A percentile compares a stretch with the other conserved stretches of the same genome.
These are phyloP conservation scores for Brachystomella parvula DNA, from an alignment of 1,140 invertebrate genomes.

Conservation along the genomic window DNA sequence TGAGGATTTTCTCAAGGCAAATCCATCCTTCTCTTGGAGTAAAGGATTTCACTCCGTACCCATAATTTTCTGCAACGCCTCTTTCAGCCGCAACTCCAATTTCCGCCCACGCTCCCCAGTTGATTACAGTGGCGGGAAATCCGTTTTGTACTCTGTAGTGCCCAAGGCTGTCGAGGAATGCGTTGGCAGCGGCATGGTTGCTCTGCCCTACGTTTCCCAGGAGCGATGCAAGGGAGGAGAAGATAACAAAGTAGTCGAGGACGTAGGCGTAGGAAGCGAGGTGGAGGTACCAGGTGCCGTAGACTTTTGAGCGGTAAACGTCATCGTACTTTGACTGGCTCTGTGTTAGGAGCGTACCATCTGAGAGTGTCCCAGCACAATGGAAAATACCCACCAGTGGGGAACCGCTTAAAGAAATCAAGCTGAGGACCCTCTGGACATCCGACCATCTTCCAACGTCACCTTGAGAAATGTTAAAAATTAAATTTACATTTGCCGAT, in stretches of 20 bases:
- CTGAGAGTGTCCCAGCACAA: slow-evolving; percentile 15
- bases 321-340: slow-evolving; percentile 13
- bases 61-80: background rate
- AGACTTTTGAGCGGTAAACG: slow-evolving; percentile 20
- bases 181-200: slow-evolving; percentile 18
- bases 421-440: background rate
- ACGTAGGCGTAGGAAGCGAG: slow-evolving; percentile 4
- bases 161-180: slow-evolving; percentile 17
- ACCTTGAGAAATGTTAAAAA: too few relatives aligned
- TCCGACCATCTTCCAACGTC: slow-evolving; percentile 1
- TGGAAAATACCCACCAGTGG: slow-evolving; percentile 20
- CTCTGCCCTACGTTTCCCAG: slow-evolving; percentile 5
- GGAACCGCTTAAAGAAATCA: background rate
- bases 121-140: slow-evolving; percentile 6
- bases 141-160: slow-evolving; percentile 15
- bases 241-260: slow-evolving; percentile 19
- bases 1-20: background rate
- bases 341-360: slow-evolving; percentile 13
- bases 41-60: background rate
- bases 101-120: slow-evolving; percentile 21
- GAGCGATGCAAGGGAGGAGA: slow-evolving; percentile 13
- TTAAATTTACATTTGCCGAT: too few relatives aligned
- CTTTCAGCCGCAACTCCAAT: background rate
- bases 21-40: background rate
- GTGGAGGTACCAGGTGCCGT: slow-evolving; percentile 24